phyloP scores from a whole-genome alignment of 2,113 vertebrate genomes.

The Charina bottae region DNA sequence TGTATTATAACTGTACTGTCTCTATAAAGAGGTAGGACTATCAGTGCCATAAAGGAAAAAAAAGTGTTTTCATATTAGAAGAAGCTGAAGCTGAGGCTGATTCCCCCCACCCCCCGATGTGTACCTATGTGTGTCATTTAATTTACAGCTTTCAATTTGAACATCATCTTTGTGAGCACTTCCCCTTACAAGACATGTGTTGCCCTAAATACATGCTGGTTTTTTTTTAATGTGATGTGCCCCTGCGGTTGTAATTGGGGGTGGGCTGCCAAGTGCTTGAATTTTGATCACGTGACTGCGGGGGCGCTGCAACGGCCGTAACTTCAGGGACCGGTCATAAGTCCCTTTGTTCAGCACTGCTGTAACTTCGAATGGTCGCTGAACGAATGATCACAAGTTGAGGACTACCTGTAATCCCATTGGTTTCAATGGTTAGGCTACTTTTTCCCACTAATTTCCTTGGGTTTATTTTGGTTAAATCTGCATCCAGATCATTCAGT shows the following conservation, averaged over 20 bases:
- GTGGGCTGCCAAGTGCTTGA: too few species aligned
- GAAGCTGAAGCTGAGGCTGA: constrained; percentile 24
- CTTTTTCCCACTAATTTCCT: background rate
- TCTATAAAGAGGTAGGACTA: background rate
- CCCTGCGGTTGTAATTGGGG: too few species aligned
- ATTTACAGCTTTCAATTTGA: constrained; percentile 40
- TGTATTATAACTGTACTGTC: accelerated
- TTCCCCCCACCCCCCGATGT: background rate
- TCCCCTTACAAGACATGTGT: constrained; percentile 26
- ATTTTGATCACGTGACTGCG: too few species aligned
- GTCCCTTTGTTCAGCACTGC: too few species aligned
- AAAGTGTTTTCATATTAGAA: background rate
- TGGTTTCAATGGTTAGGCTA: background rate
- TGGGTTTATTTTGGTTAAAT: background rate
- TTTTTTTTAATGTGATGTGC: constrained; percentile 25
- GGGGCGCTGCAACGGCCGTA: too few species aligned
- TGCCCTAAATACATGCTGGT: constrained; percentile 23
- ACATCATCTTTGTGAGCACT: constrained; percentile 46
- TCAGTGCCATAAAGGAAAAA: constrained; percentile 18
- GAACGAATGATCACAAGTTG: too few species aligned
- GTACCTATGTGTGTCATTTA: constrained; percentile 31
- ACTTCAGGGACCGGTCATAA: too few species aligned
- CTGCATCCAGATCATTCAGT: background rate
- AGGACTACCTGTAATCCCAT: background rate
- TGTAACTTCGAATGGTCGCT: too few species aligned